Conservation (phyloP, 2,888 invertebrate genomes). For the Ennomos quercinarius region DNA sequence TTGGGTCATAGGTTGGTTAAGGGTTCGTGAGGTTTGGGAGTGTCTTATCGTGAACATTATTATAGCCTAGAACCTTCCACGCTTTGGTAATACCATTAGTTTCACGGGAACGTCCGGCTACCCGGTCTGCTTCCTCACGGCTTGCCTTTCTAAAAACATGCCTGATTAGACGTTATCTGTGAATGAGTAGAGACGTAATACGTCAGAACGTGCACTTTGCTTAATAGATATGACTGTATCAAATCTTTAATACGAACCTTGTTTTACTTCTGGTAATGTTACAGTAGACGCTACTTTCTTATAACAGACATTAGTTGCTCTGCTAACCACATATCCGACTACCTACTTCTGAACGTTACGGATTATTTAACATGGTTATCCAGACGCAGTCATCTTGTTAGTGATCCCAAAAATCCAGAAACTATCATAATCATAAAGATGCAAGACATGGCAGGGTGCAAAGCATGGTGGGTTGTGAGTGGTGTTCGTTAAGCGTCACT, state of each 20-base stretch:
- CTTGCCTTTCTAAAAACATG: no score
- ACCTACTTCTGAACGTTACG: no score
- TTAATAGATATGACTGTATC: constrained; percentile 7
- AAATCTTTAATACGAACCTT: constrained; percentile 8
- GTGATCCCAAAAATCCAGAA: no score
- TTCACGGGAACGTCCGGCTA: not conserved
- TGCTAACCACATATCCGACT: no score
- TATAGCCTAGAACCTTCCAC: constrained; percentile 11
- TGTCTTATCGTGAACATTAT: constrained; percentile 30
- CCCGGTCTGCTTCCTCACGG: not conserved
- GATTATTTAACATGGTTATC: no score
- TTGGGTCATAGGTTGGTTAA: constrained; percentile 62
- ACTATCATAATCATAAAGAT: no score
- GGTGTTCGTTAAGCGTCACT: constrained; percentile 1
- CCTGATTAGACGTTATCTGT: not conserved
- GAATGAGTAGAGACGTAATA: constrained; percentile 3
- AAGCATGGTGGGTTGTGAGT: not conserved
- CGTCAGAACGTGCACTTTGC: not conserved
- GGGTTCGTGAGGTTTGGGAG: constrained; percentile 33
- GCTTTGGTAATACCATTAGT: constrained; percentile 6
- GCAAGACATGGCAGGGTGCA: not conserved
- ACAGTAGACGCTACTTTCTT: no score
- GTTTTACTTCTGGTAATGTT: no score
- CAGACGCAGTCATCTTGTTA: no score
- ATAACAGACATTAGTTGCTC: no score